These are phyloP conservation scores for Aurelia sp. DNA, from an alignment of 30 jellyfish, hydroid and myxozoan species.

Conservation along the genomic window DNA sequence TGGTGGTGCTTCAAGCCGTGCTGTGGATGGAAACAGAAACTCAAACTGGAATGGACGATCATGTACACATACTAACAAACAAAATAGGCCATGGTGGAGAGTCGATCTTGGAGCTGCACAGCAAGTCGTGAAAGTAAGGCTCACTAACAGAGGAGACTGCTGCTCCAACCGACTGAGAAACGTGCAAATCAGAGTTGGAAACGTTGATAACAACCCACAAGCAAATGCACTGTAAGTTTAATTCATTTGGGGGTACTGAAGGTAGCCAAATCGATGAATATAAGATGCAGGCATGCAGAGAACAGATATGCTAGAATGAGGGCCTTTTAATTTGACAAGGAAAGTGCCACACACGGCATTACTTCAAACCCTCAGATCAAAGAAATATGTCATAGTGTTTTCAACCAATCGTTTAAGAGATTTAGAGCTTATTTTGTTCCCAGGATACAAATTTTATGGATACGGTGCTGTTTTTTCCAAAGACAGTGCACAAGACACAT, in stretches of 20 bases:
- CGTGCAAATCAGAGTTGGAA: slow-evolving; percentile 40
- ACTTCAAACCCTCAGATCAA: too few relatives aligned
- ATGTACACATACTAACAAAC: slow-evolving; percentile 29
- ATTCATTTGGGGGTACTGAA: too few relatives aligned
- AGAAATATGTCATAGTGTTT: too few relatives aligned
- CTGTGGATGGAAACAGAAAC: slow-evolving; percentile 43
- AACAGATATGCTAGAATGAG: too few relatives aligned
- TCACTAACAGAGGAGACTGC: slow-evolving; percentile 46
- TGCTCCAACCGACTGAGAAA: slow-evolving; percentile 32
- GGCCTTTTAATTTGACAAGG: too few relatives aligned
- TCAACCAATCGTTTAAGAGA: too few relatives aligned
- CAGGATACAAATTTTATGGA: too few relatives aligned
- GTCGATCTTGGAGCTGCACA: slow-evolving; percentile 39
- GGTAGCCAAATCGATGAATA: too few relatives aligned
- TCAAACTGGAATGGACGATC: slow-evolving; percentile 6
- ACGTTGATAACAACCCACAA: slow-evolving; percentile 2
- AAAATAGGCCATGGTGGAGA: slow-evolving; percentile 62
- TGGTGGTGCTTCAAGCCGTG: slow-evolving; percentile 27
- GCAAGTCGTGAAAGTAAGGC: slow-evolving; percentile 26
- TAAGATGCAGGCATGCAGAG: neutral
- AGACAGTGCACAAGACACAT: too few relatives aligned
- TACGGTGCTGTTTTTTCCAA: too few relatives aligned
- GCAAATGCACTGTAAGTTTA: slow-evolving; percentile 2
- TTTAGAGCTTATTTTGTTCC: too few relatives aligned
- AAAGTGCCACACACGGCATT: too few relatives aligned